Evolutionary conservation across 1,140 invertebrate genomes (phyloP), one percentile per base, ranked within the genome.

Genomic region (Telenomus remus): DNA sequence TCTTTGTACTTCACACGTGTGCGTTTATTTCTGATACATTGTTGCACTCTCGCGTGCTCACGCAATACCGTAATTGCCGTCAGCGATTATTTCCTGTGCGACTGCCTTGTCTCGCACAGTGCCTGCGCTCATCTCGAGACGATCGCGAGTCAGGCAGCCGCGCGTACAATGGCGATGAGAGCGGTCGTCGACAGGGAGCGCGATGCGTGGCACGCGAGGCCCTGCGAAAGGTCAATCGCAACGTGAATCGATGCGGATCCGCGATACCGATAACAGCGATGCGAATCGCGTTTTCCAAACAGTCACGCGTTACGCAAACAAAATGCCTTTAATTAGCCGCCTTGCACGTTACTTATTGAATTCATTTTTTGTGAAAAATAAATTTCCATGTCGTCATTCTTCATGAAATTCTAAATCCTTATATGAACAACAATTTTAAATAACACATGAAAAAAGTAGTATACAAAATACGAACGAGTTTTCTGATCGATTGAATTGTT

Each of bases 181-280:
- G 61, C 48, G 72, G 34, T 72, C 64, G 59, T 68, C 47, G 61
- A 19, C 44, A 50, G 16, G 12, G 48, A 42, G 46, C 63, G 75
- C 76, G 77, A 66, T 54, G 69, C 64, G 59, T 78, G 48, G 55
- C 78, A 79, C 71, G 80, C 78, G 64, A 79, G 47, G 57, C 65
- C 48, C 66, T 27, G 61, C 50, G 63, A 65, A 75, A 75, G 65
- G 64, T 69, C 72, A 57, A 47, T 53, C 57, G 57, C 63, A 53
- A 49, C 51, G 46, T 34, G 27, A 53, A 65, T 72, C 60, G 61
- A 72, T 72, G 54, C 50, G 51, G 51, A 70, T 69, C 39, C 50
- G 35, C 49, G 44, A 27, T 44, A 49, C 12, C 46, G 66, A 70
- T 70, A 70, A 61, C 37, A 9, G 3, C 37, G 50, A 43, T 1